Evolutionary conservation across 1,140 invertebrate species (phyloP).

Genomic region (Akabosia matsudoensis): DNA sequence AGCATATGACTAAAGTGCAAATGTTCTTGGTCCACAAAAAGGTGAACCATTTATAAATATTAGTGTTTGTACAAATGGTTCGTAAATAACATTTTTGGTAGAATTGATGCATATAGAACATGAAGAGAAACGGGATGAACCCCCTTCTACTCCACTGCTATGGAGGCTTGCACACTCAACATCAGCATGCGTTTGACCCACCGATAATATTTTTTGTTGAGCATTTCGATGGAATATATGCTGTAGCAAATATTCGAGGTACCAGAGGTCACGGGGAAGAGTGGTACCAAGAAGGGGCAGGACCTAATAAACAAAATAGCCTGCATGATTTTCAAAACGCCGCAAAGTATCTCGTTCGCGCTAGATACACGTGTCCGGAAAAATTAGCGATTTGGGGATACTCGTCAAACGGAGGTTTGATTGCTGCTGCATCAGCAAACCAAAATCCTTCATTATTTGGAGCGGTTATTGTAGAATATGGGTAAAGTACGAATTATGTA

Average conservation of each 20-base stretch:
- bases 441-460: constrained; percentile 93
- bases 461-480: constrained; percentile 83
- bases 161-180: constrained; percentile 91
- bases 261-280: constrained; percentile 93
- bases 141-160: constrained; percentile 92
- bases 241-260: constrained; percentile 90
- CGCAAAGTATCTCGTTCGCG: constrained; percentile 80
- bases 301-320: constrained; percentile 93
- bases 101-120: not conserved
- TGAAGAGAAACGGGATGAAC: constrained; percentile 61
- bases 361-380: constrained; percentile 72
- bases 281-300: constrained; percentile 90
- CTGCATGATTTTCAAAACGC: constrained; percentile 95
- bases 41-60: constrained; percentile 53
- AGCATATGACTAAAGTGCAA: constrained; percentile 89
- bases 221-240: constrained; percentile 81
- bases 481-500: constrained; percentile 60
- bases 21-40: constrained; percentile 92
- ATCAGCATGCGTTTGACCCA: constrained; percentile 80
- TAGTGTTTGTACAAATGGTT: not conserved
- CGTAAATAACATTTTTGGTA: not conserved
- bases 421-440: constrained; percentile 88
- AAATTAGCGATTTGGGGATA: constrained; percentile 82
- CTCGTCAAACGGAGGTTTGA: constrained; percentile 66
- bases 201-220: constrained; percentile 83